Base-by-base conservation (phyloP, 2,797 vertebrate species). In the Hafferia zeledoni region DNA sequence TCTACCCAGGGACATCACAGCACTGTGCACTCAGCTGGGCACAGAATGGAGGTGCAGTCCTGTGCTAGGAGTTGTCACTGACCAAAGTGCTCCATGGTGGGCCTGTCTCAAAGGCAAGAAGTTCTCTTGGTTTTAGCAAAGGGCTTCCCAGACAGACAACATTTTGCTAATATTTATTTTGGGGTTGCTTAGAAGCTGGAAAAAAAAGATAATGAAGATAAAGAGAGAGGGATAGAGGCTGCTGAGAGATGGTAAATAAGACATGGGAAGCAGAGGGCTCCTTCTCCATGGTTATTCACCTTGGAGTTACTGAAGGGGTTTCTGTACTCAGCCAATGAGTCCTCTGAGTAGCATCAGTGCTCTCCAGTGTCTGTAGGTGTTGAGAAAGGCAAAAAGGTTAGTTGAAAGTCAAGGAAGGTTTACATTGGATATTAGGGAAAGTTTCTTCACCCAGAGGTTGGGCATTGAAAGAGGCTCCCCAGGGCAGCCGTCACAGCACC, bases 21-120 rank as follows among this genome's bases (percentile, higher is more conserved):
- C 31, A 9, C 33, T 5, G 0, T 8, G 41, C 18, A 50, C 59
- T 61, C 55, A 53, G 20, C 20, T 3, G 6, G n/a, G 35, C 16
- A 11, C 19, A 46, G 74, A 4, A 5, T 2, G n/a, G 35, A 71
- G 65, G 59, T 35, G 22, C 11, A 12, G 5, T 49, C n/a, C 44
- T 43, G 31, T 80, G 49, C 25, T 3, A 49, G 41, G 19, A 72
- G 14, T 16, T n/a, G 35, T 17, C 1, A 4, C 31, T 47, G 33
- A 18, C 33, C 31, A 57, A 63, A 59, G 16, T 13, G 4, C 10
- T 59, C 37, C 31, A 4, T 17, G 41, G 13, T 17, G 39, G 12
- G 7, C 9, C 41, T 30, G 28, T 13, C 57, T 30, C 35, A 13
- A 25, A 57, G 55, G 43, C 20, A 65, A 9, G 41, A 50, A 81